Evolutionary conservation across 2,888 invertebrate genomes (phyloP).

Genomic region (Slavum lentiscoides): DNA sequence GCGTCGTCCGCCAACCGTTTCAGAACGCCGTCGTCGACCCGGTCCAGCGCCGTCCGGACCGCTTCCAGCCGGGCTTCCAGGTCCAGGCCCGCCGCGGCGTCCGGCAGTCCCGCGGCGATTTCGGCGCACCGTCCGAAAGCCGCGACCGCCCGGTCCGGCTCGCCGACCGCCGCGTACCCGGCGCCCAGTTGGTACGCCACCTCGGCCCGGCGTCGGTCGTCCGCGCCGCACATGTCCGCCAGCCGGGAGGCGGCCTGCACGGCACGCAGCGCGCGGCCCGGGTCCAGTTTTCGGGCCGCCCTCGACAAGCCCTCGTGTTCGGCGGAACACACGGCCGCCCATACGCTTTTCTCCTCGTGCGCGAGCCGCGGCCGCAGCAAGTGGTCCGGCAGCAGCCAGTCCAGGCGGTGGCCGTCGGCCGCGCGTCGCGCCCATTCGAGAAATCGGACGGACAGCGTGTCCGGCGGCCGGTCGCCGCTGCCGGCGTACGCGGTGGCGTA

Average conservation of each 20-base stretch:
- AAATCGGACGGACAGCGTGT: background rate
- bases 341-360: background rate
- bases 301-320: background rate
- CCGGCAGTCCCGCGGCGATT: background rate
- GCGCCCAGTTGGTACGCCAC: background rate
- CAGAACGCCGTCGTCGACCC: background rate
- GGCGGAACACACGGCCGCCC: constrained; percentile 1
- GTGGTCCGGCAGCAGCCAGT: background rate
- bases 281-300: background rate
- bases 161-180: background rate
- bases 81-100: background rate
- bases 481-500: background rate
- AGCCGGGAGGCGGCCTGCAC: background rate
- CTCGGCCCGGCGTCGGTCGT: background rate
- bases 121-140: background rate
- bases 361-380: background rate
- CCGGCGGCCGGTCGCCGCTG: no score
- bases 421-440: background rate
- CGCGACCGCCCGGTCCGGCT: background rate
- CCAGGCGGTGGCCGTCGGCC: background rate
- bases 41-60: background rate
- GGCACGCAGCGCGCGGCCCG: background rate
- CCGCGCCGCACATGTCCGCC: background rate
- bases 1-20: background rate
- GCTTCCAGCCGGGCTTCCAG: background rate